Evolutionary conservation across 2,797 vertebrate genomes (phyloP), one percentile per base, ranked within the genome.

Genomic region (Dryobates pubescens): DNA sequence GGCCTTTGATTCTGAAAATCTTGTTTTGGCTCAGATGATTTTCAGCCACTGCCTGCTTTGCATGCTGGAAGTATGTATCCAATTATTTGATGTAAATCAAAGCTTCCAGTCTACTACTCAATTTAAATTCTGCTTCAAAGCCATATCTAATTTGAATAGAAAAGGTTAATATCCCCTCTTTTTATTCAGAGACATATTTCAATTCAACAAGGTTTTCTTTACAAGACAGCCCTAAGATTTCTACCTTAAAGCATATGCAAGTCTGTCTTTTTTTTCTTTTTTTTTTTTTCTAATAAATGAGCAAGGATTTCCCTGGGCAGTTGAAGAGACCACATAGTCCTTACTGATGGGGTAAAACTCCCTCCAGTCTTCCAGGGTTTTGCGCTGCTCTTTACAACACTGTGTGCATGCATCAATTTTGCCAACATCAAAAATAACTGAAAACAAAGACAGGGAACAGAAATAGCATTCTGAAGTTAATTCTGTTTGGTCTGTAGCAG

Each of bases 71-170:
- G 4, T 67, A 68, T 9, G 53, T 49, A 84, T 70, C 53, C 77
- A 93, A 86, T 92, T 89, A 95, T 92, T 92, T 84, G 85, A 93
- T 88, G 87, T 67, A 95, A 94, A 92, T 91, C 74, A 96, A 89
- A 96, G 77, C 85, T 93, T 93, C 61, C 61, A 88, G 92, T 82
- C 71, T 91, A 96, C 49, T 71, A 77, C 9, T 93, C 76, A 72
- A 81, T 95, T 92, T 92, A 89, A 91, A 95, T 92, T 95, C 57
- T 89, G 20, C 72, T 94, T 89, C 88, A 92, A 89, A 95, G 69
- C 26, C 32, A 77, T 82, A 17, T 7, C 57, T 88, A 67, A 91
- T 94, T 94, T 96, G 86, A 94, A 93, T 83, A 88, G 56, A 83
- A 93, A 89, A 94, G 68, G 80, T 92, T 89, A 91, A 54, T 89